Conservation (phyloP, 2,113 vertebrate species). For the Corvus cornix region DNA sequence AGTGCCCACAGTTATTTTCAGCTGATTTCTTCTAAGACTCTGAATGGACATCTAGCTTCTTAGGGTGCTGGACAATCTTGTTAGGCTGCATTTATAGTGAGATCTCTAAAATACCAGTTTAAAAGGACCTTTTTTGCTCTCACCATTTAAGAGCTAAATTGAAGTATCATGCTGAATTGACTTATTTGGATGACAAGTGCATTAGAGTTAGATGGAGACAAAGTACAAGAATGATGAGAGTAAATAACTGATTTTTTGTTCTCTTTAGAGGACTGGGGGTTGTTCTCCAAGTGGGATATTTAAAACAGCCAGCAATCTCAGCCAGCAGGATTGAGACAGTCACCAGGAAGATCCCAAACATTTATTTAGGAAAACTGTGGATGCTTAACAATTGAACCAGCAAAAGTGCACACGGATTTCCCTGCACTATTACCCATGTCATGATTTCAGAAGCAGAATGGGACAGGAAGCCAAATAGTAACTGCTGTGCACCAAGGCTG, state of each 20-base stretch:
- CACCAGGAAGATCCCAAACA: neutral
- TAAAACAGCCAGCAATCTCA: neutral
- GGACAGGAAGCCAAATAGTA: neutral
- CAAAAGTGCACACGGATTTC: neutral
- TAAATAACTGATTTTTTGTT: neutral
- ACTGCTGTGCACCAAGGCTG: neutral
- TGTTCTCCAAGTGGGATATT: neutral
- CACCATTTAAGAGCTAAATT: neutral
- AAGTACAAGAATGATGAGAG: neutral
- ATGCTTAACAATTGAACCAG: neutral
- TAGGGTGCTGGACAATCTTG: neutral
- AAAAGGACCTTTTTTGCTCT: neutral
- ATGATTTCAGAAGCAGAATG: neutral
- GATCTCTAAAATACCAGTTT: neutral
- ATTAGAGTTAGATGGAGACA: neutral
- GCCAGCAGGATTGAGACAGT: neutral
- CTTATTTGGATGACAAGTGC: neutral
- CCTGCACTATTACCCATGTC: neutral
- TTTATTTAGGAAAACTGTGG: neutral
- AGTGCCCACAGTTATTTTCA: neutral
- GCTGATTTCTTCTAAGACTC: neutral
- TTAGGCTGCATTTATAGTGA: neutral
- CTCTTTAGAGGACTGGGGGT: neutral
- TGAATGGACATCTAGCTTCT: neutral
- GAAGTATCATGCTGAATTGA: neutral